Conservation (phyloP, 1,140 invertebrate genomes). For the Drosophila littoralis region DNA sequence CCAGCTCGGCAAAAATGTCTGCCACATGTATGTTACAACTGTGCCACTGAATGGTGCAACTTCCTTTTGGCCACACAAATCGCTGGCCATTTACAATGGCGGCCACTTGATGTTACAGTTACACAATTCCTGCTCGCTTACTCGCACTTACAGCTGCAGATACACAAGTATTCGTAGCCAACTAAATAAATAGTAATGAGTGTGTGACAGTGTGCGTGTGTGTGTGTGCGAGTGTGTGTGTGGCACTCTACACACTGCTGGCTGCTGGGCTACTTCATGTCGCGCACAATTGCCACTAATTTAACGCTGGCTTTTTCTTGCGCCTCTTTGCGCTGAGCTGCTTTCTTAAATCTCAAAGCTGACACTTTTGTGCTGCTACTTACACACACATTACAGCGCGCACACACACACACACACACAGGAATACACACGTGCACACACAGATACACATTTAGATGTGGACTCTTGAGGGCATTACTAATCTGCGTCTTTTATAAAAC, state of each 20-base stretch:
- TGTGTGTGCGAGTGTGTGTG: slow-evolving; percentile 14
- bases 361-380: slow-evolving; percentile 77
- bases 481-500: slow-evolving; percentile 79
- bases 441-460: slow-evolving; percentile 26
- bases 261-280: slow-evolving; percentile 62
- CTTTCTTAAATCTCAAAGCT: slow-evolving; percentile 82
- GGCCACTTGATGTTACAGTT: slow-evolving; percentile 36
- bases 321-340: slow-evolving; percentile 36
- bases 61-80: slow-evolving; percentile 41
- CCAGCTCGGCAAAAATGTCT: slow-evolving; percentile 8
- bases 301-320: slow-evolving; percentile 68
- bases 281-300: slow-evolving; percentile 81
- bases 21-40: neutral
- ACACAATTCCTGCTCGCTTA: slow-evolving; percentile 29
- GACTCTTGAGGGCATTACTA: slow-evolving; percentile 75
- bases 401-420: slow-evolving; percentile 26
- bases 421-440: slow-evolving; percentile 8
- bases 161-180: slow-evolving; percentile 46
- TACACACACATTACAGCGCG: slow-evolving; percentile 67
- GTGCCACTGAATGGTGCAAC: slow-evolving; percentile 16
- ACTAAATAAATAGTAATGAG: slow-evolving; percentile 78
- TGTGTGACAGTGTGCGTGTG: slow-evolving; percentile 3
- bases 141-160: slow-evolving; percentile 29
- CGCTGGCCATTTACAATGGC: slow-evolving; percentile 48
- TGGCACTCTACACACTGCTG: slow-evolving; percentile 19